phyloP scores from a whole-genome alignment of 2,888 invertebrate genomes.

The Amphipyra tragopoginis region DNA sequence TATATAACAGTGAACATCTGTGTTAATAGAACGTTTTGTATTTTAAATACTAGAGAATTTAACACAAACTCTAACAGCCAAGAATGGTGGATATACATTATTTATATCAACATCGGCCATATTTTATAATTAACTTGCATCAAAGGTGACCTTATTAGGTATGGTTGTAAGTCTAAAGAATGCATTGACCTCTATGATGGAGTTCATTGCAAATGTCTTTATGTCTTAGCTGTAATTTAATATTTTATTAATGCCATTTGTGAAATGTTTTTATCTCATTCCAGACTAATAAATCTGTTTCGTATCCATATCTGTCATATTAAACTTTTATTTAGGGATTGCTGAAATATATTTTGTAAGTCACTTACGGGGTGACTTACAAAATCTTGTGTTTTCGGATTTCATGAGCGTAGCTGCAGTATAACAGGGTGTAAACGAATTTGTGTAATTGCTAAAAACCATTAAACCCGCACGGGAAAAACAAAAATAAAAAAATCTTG shows the following conservation, averaged over 20 bases:
- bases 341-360: neutral
- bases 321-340: neutral
- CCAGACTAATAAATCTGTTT: slow-evolving; percentile 27
- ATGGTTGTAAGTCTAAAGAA: slow-evolving; percentile 28
- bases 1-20: slow-evolving; percentile 85
- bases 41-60: slow-evolving; percentile 62
- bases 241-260: slow-evolving; percentile 34
- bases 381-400: neutral
- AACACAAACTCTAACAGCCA: slow-evolving; percentile 43
- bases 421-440: too few species aligned
- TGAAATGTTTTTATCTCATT: slow-evolving; percentile 21
- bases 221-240: slow-evolving; percentile 28
- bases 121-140: slow-evolving; percentile 36
- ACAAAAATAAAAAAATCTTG: too few species aligned
- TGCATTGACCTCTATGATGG: slow-evolving; percentile 38
- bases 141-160: slow-evolving; percentile 34
- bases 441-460: too few species aligned
- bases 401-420: neutral
- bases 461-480: too few species aligned
- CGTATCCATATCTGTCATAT: slow-evolving; percentile 15
- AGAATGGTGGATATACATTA: slow-evolving; percentile 46
- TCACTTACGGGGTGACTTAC: too few species aligned
- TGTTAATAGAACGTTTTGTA: slow-evolving; percentile 81
- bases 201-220: slow-evolving; percentile 28
- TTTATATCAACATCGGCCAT: slow-evolving; percentile 25